Conservation (phyloP, 2,797 vertebrate species). For the Stomatorhinus walkeri region DNA sequence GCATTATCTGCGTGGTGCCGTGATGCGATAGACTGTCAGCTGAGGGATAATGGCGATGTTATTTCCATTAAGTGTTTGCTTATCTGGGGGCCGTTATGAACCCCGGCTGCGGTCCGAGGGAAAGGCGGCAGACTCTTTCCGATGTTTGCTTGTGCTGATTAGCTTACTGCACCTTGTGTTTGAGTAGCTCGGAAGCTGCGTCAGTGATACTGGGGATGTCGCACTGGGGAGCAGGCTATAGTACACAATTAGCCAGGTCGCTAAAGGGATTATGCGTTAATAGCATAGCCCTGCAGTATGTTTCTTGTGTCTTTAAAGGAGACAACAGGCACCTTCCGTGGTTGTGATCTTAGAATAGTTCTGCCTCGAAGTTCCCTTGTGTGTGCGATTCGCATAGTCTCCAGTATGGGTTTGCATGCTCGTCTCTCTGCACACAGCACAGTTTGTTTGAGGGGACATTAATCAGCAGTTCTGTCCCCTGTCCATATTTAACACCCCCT, state of each 20-base stretch:
- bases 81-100: background rate
- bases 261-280: background rate
- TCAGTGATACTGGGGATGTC: background rate
- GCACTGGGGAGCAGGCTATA: background rate
- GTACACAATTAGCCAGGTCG: background rate
- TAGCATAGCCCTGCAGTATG: background rate
- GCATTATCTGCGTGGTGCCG: background rate
- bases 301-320: background rate
- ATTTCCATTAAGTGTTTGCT: conserved; percentile 14
- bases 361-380: background rate
- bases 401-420: background rate
- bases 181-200: background rate
- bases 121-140: background rate
- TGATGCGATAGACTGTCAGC: background rate
- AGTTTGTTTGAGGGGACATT: background rate
- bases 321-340: background rate
- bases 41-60: background rate
- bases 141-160: conserved; percentile 9
- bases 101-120: background rate
- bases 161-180: background rate
- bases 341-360: background rate
- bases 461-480: background rate
- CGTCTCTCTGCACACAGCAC: background rate
- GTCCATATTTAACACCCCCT: conserved; percentile 4
- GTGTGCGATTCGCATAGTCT: background rate